Evolutionary conservation across 2,888 invertebrate species (phyloP).

Genomic region (Nebria salina): DNA sequence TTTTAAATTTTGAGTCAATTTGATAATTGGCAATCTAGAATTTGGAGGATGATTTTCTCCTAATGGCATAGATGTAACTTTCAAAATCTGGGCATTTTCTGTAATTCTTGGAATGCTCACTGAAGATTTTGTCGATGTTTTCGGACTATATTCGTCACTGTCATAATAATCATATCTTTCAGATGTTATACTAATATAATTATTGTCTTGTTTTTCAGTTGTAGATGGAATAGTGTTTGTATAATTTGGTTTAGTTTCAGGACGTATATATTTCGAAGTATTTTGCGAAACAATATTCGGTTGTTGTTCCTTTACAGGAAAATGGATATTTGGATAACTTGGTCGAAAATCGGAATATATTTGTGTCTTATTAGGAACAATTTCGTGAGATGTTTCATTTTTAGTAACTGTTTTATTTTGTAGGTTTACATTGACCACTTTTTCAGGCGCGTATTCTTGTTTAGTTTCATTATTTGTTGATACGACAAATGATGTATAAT

Average conservation of each 20-base stretch:
- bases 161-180: constrained; percentile 34
- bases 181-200: constrained; percentile 41
- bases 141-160: constrained; percentile 21
- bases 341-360: neutral
- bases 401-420: constrained; percentile 8
- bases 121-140: constrained; percentile 37
- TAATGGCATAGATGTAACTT: constrained; percentile 61
- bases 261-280: neutral
- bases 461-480: constrained; percentile 22
- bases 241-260: neutral
- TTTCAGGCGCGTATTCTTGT: constrained; percentile 25
- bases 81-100: constrained; percentile 43
- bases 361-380: neutral
- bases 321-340: neutral
- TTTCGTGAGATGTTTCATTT: constrained; percentile 30
- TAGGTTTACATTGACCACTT: constrained; percentile 8
- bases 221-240: neutral
- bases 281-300: neutral
- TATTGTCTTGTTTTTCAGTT: constrained; percentile 37
- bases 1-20: constrained; percentile 59
- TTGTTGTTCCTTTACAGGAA: neutral
- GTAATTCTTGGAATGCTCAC: constrained; percentile 22
- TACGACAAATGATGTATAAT: constrained; percentile 14
- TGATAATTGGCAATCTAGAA: constrained; percentile 51
- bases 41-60: constrained; percentile 58